Evolutionary conservation across 2,888 invertebrate species (phyloP), one percentile per base, ranked within the genome.

Genomic region (Temnothorax unifasciatus): DNA sequence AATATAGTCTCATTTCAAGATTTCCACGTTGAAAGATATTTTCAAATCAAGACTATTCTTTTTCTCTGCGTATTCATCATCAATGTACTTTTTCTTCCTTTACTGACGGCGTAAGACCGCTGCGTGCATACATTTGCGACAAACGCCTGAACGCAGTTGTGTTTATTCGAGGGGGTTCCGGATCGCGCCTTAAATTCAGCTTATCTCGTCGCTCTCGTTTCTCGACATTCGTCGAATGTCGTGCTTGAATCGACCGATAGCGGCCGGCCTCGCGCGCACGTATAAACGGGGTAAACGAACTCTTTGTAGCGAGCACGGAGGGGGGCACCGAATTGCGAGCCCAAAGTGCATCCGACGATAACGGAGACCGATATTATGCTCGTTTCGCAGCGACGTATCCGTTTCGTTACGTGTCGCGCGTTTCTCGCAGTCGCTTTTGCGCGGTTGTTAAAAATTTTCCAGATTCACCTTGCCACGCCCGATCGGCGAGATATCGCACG

Each of bases 341-440:
- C 88, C 92, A 92, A 92, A 92, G 92, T 92, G 92, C 92, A 91
- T 90, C 90, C 89, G 91, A 90, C 91, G 93, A 93, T 93, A 93
- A 92, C 92, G 87, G 82, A 59, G 91, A 85, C 87, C 87, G 90
- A 90, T 90, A 91, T 87, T 86, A 85, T 63, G 86, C 89, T 86
- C 85, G 88, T 83, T 87, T 84, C 82, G 84, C 85, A 84, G 84
- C 61, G 79, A 85, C 88, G 90, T 82, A 38, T 73, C 84, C 82
- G 84, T 76, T 75, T 64, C 84, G 76, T 64, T 85, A 69, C 85
- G 76, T 84, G 66, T 76, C 76, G 86, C 71, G 83, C 82, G 64
- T 47, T 84, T 13, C 73, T 90, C 88, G 83, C 69, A 85, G 76
- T 71, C 77, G 81, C 84, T 75, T 69, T 75, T 69, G 82, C 52